phyloP scores from a whole-genome alignment of 2,888 invertebrate species.

The Branchellion lobata region DNA sequence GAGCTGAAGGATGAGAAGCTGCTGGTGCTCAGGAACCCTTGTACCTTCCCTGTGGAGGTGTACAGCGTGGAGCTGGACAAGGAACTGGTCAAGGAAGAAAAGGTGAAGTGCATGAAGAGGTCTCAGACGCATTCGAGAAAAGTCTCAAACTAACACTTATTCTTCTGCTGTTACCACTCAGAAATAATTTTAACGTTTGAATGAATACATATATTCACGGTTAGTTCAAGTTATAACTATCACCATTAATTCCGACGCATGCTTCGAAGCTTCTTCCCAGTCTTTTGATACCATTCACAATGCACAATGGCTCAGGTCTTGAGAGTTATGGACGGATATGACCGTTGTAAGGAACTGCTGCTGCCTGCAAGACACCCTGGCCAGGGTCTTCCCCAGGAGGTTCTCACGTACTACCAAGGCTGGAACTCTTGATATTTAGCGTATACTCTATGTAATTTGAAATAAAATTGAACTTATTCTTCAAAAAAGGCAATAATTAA shows the following conservation, averaged over 20 bases:
- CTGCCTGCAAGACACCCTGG: slow-evolving; percentile 60
- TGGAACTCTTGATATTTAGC: no score
- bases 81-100: slow-evolving; percentile 61
- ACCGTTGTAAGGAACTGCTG: slow-evolving; percentile 61
- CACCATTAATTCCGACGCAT: background rate
- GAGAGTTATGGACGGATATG: slow-evolving; percentile 62
- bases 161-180: background rate
- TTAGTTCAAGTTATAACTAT: background rate
- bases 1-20: slow-evolving; percentile 65
- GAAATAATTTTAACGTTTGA: background rate
- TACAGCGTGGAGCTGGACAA: slow-evolving; percentile 71
- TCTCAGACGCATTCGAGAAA: no score
- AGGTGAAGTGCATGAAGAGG: slow-evolving; percentile 57
- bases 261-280: background rate
- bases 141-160: no score
- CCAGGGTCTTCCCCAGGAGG: slow-evolving; percentile 62
- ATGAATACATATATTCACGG: background rate
- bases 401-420: slow-evolving; percentile 62
- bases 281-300: no score
- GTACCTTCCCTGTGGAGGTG: slow-evolving; percentile 71
- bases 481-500: no score
- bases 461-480: no score
- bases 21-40: slow-evolving; percentile 70
- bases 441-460: no score
- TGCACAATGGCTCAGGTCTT: slow-evolving; percentile 56